Evolutionary conservation across 2,888 invertebrate species (phyloP).

Genomic region (Frankliniella intonsa): DNA sequence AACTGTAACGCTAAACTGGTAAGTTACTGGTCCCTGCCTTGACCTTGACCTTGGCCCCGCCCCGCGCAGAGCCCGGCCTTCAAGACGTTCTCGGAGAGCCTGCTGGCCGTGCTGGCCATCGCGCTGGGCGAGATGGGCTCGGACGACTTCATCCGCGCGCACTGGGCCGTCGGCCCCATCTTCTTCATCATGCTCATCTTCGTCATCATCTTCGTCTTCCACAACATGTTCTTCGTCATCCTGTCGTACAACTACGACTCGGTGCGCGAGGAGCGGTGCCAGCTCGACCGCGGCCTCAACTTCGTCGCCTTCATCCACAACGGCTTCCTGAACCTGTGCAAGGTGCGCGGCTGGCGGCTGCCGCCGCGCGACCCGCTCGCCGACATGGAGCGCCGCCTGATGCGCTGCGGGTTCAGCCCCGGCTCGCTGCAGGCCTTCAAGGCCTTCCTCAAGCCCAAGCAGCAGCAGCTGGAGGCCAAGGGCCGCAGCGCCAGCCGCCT

Average conservation of each 20-base stretch:
- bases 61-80: not conserved
- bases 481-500: not conserved
- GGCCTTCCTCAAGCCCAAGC: not conserved
- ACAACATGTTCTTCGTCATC: constrained; percentile 22
- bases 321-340: not conserved
- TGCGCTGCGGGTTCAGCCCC: constrained; percentile 21
- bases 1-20: too few relatives aligned
- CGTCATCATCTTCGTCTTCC: constrained; percentile 16
- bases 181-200: constrained; percentile 11
- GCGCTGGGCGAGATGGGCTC: constrained; percentile 21
- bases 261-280: constrained; percentile 14
- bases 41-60: too few relatives aligned
- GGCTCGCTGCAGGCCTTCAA: constrained; percentile 8
- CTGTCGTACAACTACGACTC: constrained; percentile 24
- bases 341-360: not conserved
- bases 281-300: constrained; percentile 24
- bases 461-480: not conserved
- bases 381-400: constrained; percentile 16
- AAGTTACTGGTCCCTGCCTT: too few relatives aligned
- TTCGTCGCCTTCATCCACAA: constrained; percentile 4
- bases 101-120: constrained; percentile 8
- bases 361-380: not conserved
- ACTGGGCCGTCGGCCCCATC: not conserved
- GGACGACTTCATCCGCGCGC: not conserved
- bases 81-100: constrained; percentile 21